These are phyloP conservation scores for Glossophaga mutica DNA, from an alignment of 2,797 vertebrate species.

Conservation along the genomic window DNA sequence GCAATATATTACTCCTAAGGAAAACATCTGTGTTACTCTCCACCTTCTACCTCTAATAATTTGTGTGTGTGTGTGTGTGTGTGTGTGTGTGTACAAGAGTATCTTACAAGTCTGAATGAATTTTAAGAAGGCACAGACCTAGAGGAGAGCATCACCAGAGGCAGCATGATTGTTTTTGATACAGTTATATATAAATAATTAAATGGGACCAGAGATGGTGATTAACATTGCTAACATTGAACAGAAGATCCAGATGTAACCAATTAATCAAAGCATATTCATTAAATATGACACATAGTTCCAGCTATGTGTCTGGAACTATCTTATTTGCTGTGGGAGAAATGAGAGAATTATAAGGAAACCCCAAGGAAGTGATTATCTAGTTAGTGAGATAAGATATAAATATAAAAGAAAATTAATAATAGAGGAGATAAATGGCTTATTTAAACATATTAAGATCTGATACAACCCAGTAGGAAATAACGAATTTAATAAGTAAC, in stretches of 20 bases:
- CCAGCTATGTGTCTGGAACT: not conserved
- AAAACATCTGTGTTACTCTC: not conserved
- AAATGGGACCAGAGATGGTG: not conserved
- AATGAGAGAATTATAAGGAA: conserved; percentile 16
- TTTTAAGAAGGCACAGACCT: not conserved
- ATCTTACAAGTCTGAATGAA: not conserved
- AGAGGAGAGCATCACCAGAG: not conserved
- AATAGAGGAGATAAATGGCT: not conserved
- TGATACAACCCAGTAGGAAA: not conserved
- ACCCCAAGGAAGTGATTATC: conserved; percentile 31
- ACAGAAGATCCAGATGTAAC: conserved; percentile 23
- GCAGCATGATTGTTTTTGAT: not conserved
- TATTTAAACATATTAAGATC: not conserved
- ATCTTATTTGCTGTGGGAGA: not conserved
- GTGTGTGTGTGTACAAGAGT: not conserved
- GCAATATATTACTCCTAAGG: not conserved
- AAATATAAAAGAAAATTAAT: conserved; percentile 19
- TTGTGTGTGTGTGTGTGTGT: fast-evolving
- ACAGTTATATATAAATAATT: not conserved
- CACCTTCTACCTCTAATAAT: not conserved
- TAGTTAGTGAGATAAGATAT: not conserved
- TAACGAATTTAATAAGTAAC: not conserved
- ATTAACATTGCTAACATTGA: conserved; percentile 22
- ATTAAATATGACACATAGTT: no score
- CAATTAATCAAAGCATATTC: conserved; percentile 42